Conservation (phyloP, 2,113 vertebrate species). For the Psettodes erumei region DNA sequence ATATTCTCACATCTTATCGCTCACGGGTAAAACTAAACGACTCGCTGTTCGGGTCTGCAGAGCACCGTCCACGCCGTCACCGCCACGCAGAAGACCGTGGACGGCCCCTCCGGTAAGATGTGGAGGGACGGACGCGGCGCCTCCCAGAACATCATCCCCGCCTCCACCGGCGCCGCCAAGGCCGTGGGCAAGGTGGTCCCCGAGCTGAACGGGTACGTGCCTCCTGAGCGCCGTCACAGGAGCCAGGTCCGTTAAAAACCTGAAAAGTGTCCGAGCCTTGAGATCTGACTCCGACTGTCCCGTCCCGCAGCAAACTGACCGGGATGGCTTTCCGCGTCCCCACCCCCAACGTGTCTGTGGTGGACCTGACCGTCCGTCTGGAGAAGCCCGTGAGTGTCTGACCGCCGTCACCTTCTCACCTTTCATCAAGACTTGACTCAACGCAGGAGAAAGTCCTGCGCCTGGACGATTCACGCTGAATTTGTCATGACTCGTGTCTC, state of each 20-base stretch:
- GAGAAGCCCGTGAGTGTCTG: conserved; percentile 89
- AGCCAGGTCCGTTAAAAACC: no score
- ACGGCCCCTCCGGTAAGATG: conserved; percentile 94
- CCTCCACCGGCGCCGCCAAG: conserved; percentile 95
- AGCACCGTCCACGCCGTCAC: conserved; percentile 97
- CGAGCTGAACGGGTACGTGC: conserved; percentile 91
- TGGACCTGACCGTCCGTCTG: conserved; percentile 95
- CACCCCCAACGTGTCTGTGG: conserved; percentile 95
- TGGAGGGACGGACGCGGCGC: conserved; percentile 97
- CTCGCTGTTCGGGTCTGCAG: no score
- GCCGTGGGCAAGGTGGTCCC: conserved; percentile 98
- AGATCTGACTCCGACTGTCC: neutral
- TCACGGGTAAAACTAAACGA: no score
- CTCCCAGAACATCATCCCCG: conserved; percentile 97
- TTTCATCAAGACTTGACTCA: neutral
- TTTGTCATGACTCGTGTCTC: neutral
- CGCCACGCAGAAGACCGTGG: conserved; percentile 97
- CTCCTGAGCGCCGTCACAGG: neutral
- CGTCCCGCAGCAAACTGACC: conserved; percentile 88
- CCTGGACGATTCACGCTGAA: no score
- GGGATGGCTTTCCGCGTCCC: conserved; percentile 99
- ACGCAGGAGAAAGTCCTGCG: neutral
- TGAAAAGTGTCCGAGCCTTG: neutral
- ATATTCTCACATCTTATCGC: no score
- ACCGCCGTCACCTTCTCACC: neutral